phyloP scores from a whole-genome alignment of 2,888 invertebrate species.

The Hybos culiciformis region DNA sequence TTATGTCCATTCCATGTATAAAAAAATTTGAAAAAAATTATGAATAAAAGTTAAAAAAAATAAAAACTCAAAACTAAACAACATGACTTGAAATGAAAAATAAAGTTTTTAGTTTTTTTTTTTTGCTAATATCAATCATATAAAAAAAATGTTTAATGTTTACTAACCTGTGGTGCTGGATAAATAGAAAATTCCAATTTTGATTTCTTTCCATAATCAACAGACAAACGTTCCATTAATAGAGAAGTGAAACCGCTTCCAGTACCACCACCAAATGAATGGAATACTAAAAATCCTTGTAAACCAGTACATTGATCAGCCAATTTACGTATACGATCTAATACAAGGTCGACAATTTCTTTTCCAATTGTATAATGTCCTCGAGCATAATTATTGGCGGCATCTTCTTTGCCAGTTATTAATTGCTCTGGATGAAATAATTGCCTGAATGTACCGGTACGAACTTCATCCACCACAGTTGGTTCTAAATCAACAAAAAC shows the following conservation, averaged over 20 bases:
- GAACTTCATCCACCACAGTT: slow-evolving; percentile 82
- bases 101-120: too few species aligned
- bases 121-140: too few species aligned
- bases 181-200: slow-evolving; percentile 90
- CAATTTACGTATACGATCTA: slow-evolving; percentile 67
- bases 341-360: slow-evolving; percentile 73
- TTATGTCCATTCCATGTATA: too few species aligned
- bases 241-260: slow-evolving; percentile 88
- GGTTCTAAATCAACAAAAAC: slow-evolving; percentile 88
- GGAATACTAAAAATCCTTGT: slow-evolving; percentile 84
- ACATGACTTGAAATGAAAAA: too few species aligned
- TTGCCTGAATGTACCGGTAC: slow-evolving; percentile 68
- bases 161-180: slow-evolving; percentile 78
- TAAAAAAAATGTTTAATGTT: too few species aligned
- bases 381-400: slow-evolving; percentile 86
- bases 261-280: slow-evolving; percentile 82
- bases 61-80: too few species aligned
- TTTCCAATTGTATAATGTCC: slow-evolving; percentile 91
- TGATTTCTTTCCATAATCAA: slow-evolving; percentile 88
- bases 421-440: slow-evolving; percentile 86
- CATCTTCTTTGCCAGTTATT: slow-evolving; percentile 85
- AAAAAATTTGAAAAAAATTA: too few species aligned
- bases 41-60: too few species aligned
- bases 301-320: slow-evolving; percentile 78
- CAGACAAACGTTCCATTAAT: slow-evolving; percentile 80